Base-by-base conservation (phyloP, 2,113 vertebrate species). In the Melanocharis versteri region DNA sequence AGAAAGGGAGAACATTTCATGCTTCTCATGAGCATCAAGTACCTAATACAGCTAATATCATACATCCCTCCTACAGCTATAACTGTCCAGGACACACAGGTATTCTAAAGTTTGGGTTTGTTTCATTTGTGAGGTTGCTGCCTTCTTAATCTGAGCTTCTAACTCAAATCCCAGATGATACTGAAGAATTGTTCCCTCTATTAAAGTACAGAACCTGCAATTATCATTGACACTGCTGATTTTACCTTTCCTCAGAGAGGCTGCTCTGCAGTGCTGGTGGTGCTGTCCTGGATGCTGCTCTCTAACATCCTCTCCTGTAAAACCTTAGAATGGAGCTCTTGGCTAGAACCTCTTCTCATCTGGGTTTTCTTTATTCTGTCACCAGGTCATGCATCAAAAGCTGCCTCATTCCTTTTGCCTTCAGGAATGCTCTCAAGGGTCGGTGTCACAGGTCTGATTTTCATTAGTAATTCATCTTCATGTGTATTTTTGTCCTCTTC, bases 11-110 rank as follows among this genome's bases (percentile, higher is more conserved):
- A 60, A 21, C 8, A 13, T 26, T 48, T 77, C 24, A 15, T 48
- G n/a, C 35, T 50, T 60, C 58, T 44, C n/a, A 8, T 17, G 10
- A 73, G 13, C 45, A 42, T 15, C 6, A 11, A 4, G 33, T 26
- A 20, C 16, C 39, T 31, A 10, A 17, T 22, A 14, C 16, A 68
- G 31, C 31, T n/a, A 15, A 37, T 26, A 7, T 6, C 15, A 47
- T 16, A 0, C 15, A 22, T 54, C 22, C 37, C 17, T 18, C n/a
- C 18, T 13, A 8, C 35, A 24, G 27, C 42, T 80, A 0, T 24
- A n/a, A 37, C 35, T 44, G 16, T 10, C 54, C 30, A 61, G 37
- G 33, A 23, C 31, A 73, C 50, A 42, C 35, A 42, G 47, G 33
- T 33, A 53, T 31, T 48, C 42, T 19, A 1, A 33, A 65, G 7